Conservation (phyloP, 2,888 invertebrate genomes). For the Nipponacmea schrenckii region DNA sequence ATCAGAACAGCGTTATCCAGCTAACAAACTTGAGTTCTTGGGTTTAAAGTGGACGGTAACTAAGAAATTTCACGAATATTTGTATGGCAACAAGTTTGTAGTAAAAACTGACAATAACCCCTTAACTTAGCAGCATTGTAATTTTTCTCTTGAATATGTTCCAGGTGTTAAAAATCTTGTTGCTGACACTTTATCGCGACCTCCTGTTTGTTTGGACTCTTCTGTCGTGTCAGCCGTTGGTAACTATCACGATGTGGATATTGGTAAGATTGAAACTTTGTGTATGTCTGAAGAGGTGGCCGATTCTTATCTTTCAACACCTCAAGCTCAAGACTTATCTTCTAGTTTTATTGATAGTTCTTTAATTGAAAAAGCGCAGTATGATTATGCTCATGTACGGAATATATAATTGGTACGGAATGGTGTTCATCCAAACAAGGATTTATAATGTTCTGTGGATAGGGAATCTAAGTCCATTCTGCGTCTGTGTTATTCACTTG, state of each 20-base stretch:
- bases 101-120: constrained; percentile 33
- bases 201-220: constrained; percentile 25
- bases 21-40: constrained; percentile 30
- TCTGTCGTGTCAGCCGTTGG: not conserved
- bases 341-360: no score
- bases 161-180: constrained; percentile 28
- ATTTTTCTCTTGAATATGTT: constrained; percentile 28
- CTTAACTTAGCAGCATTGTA: constrained; percentile 26
- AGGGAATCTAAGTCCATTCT: no score
- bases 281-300: constrained; percentile 23
- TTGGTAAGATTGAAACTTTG: not conserved
- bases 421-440: no score
- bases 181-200: constrained; percentile 35
- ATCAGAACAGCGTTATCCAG: constrained; percentile 26
- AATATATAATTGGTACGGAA: no score
- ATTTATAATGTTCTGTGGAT: no score
- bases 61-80: constrained; percentile 20
- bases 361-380: no score
- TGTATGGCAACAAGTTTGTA: constrained; percentile 22
- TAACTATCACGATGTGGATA: not conserved
- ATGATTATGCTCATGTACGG: no score
- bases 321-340: no score
- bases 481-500: no score
- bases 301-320: constrained; percentile 13
- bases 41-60: constrained; percentile 27